Percentiles rank a stretch among this genome's conserved stretches.
These are phyloP conservation scores for Catostylus mosaicus DNA, from an alignment of 30 jellyfish, hydroid and myxozoan species.

Conservation along the genomic window DNA sequence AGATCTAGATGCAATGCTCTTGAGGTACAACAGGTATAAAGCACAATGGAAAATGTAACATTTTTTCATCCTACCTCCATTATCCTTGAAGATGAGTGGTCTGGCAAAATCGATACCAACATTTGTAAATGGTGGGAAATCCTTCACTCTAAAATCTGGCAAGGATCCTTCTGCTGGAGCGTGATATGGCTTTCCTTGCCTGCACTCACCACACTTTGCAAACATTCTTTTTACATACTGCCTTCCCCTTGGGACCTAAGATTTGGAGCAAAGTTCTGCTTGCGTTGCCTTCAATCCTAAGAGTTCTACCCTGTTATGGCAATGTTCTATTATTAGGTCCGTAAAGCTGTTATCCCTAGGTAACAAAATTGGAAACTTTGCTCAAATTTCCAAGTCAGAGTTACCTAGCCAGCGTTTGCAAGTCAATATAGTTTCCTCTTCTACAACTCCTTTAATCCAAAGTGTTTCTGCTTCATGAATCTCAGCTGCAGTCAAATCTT, in stretches of 20 bases:
- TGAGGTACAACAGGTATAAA: slow-evolving; percentile 13
- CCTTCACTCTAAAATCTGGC: slow-evolving; percentile 53
- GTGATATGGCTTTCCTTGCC: slow-evolving; percentile 32
- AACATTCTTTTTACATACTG: slow-evolving; percentile 46
- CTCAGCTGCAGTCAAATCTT: slow-evolving; percentile 1
- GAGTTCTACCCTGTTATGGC: slow-evolving; percentile 47
- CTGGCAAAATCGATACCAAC: slow-evolving; percentile 32
- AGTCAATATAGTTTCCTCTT: slow-evolving; percentile 4
- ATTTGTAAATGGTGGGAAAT: slow-evolving; percentile 27
- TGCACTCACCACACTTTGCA: slow-evolving; percentile 24
- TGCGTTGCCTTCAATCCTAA: slow-evolving; percentile 35
- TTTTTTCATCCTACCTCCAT: slow-evolving; percentile 21
- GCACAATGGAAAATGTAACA: slow-evolving; percentile 11
- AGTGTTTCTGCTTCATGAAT: background rate
- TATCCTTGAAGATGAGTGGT: slow-evolving; percentile 8
- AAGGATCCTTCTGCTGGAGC: slow-evolving; percentile 27
- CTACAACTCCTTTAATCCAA: slow-evolving; percentile 23
- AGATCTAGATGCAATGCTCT: slow-evolving; percentile 15
- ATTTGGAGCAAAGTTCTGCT: slow-evolving; percentile 49
- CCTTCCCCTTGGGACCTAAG: slow-evolving; percentile 64
- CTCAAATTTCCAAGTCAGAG: slow-evolving; percentile 25
- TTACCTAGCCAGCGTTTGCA: slow-evolving; percentile 46
- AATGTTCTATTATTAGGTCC: slow-evolving; percentile 16
- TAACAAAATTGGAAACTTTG: slow-evolving; percentile 46
- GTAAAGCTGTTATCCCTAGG: slow-evolving; percentile 40